Percentiles rank a stretch among this genome's conserved stretches.
These are phyloP conservation scores for Antedon bifida DNA, from an alignment of 35 echinoderm and acorn worm species.

Conservation along the genomic window DNA sequence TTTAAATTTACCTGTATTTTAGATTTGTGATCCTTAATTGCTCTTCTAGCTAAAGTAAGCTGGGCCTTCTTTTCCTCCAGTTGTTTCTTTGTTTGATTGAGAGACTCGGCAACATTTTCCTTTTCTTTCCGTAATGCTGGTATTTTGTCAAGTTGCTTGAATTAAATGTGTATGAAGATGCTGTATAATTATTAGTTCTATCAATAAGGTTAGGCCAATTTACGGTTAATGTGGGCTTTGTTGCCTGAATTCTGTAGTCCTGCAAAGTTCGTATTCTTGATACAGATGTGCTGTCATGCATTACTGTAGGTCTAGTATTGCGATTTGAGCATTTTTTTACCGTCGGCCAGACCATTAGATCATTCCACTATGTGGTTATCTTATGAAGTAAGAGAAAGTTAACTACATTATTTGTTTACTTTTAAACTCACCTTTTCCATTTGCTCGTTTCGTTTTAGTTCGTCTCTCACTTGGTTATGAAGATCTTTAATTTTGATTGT, in stretches of 20 bases:
- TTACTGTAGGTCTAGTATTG: too few relatives aligned
- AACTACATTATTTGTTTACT: too few relatives aligned
- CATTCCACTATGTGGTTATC: too few relatives aligned
- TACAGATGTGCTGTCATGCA: too few relatives aligned
- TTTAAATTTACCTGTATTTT: slow-evolving; percentile 4
- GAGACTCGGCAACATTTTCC: background rate
- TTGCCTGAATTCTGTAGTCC: too few relatives aligned
- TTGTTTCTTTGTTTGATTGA: background rate
- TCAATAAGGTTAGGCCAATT: background rate
- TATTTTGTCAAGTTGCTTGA: background rate
- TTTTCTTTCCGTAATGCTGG: background rate
- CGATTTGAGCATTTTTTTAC: too few relatives aligned
- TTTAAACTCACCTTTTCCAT: slow-evolving; percentile 18
- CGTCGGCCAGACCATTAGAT: too few relatives aligned
- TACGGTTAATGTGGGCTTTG: background rate
- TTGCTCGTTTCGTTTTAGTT: background rate
- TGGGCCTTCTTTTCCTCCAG: background rate
- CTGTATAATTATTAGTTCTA: background rate
- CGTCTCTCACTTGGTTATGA: background rate
- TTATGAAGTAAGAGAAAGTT: too few relatives aligned
- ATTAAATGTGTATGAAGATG: background rate
- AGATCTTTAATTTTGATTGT: background rate
- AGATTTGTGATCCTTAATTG: slow-evolving; percentile 1
- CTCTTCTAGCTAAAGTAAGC: background rate
- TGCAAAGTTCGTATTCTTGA: too few relatives aligned